phyloP scores from a whole-genome alignment of 2,113 vertebrate genomes.

The Leucopsar rothschildi region DNA sequence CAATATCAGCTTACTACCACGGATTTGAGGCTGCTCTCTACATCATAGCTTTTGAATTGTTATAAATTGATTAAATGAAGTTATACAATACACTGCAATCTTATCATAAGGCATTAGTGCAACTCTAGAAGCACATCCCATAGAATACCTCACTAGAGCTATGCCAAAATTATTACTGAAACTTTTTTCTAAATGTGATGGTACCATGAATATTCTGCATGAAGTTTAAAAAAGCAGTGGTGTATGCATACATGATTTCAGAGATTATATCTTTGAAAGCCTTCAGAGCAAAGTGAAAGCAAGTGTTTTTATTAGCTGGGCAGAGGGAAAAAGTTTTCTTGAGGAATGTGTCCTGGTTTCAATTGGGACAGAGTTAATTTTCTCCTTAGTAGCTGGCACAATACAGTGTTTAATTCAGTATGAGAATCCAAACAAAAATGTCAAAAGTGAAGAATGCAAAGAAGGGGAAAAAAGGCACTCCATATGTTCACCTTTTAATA shows the following conservation, averaged over 20 bases:
- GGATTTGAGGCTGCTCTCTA: not conserved
- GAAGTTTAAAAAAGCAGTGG: not conserved
- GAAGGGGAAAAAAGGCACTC: fast-evolving
- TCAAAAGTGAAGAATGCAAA: not conserved
- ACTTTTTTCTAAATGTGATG: not conserved
- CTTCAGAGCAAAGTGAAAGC: not conserved
- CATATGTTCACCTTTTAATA: not conserved
- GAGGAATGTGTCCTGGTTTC: not conserved
- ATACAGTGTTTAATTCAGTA: not conserved
- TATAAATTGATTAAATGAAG: not conserved
- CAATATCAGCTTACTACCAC: not conserved
- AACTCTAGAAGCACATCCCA: not conserved
- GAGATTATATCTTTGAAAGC: not conserved
- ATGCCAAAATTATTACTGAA: not conserved
- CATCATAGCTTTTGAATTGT: not conserved
- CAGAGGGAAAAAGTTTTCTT: not conserved
- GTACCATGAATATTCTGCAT: not conserved
- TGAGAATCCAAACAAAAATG: not conserved
- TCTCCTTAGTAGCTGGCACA: not conserved
- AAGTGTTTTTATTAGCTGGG: not conserved
- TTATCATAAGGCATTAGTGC: not conserved
- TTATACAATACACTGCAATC: not conserved
- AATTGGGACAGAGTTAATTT: not conserved
- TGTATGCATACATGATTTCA: not conserved
- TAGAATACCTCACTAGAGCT: not conserved